Percentiles rank a stretch among this genome's conserved stretches.
Conservation (phyloP, 35 echinoderm and acorn worm species). For the Chiridota heheva region DNA sequence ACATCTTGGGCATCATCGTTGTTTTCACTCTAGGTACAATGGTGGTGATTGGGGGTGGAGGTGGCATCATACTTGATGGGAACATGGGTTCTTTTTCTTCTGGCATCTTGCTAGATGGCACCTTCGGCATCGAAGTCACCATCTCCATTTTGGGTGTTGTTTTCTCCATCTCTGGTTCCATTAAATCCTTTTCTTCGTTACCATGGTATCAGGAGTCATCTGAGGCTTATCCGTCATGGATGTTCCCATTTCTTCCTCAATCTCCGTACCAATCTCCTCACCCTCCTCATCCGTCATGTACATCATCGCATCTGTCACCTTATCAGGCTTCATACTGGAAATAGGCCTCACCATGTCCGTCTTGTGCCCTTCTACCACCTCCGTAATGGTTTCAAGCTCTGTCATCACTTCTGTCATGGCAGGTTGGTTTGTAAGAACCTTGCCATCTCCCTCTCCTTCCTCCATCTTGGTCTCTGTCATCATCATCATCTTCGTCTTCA, state of each 20-base stretch:
- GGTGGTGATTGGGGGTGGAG: conserved; percentile 31
- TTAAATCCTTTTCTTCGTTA: background rate
- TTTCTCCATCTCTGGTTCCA: background rate
- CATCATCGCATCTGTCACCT: too few relatives aligned
- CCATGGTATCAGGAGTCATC: background rate
- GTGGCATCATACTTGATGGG: conserved; percentile 4
- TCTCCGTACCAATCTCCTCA: background rate
- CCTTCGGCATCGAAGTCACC: background rate
- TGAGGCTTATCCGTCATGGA: background rate
- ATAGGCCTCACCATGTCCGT: too few relatives aligned
- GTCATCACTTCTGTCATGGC: background rate
- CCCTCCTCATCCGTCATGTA: too few relatives aligned
- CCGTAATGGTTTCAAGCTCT: background rate
- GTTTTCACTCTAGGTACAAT: background rate
- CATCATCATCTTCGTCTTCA: too few relatives aligned
- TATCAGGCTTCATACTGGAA: too few relatives aligned
- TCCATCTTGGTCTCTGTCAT: background rate
- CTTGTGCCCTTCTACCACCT: background rate
- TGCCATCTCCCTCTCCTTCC: background rate
- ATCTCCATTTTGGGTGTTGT: background rate
- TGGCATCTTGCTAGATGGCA: background rate
- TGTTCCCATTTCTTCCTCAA: background rate
- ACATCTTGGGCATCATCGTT: background rate
- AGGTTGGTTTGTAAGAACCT: background rate
- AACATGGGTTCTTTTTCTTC: background rate